phyloP scores from a whole-genome alignment of 2,797 vertebrate species.

The Pygocentrus nattereri region DNA sequence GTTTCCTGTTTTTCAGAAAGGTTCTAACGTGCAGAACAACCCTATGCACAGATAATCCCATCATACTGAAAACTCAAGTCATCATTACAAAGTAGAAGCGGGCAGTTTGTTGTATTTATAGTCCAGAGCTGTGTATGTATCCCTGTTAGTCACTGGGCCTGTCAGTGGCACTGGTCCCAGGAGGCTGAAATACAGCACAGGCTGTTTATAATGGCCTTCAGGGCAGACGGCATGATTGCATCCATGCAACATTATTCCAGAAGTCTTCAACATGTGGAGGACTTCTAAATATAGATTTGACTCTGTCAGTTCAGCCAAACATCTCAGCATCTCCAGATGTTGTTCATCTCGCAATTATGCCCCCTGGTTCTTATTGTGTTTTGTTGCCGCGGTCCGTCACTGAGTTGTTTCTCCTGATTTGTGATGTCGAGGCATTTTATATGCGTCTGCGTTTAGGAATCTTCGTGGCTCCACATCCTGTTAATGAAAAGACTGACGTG shows the following conservation, averaged over 20 bases:
- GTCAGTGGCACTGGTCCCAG: conserved; percentile 64
- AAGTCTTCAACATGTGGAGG: conserved; percentile 60
- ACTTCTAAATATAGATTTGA: conserved; percentile 74
- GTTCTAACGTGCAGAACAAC: not conserved
- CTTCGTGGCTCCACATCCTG: not conserved
- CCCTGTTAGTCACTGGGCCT: conserved; percentile 63
- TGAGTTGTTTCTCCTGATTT: conserved; percentile 42
- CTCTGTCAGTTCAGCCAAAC: conserved; percentile 63
- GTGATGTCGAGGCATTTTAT: conserved; percentile 17
- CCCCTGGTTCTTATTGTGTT: conserved; percentile 14
- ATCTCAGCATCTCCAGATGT: conserved; percentile 74
- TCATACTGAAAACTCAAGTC: conserved; percentile 14
- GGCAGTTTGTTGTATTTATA: conserved; percentile 15
- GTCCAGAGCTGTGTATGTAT: conserved; percentile 29
- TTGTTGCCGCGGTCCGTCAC: conserved; percentile 48
- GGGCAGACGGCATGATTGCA: conserved; percentile 52
- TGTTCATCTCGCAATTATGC: conserved; percentile 15
- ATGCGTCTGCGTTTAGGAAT: not conserved
- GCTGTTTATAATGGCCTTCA: conserved; percentile 43
- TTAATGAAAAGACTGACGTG: not conserved
- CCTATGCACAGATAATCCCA: conserved; percentile 25
- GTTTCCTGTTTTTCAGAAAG: not conserved
- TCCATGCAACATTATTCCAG: conserved; percentile 62
- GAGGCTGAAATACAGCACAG: conserved; percentile 52
- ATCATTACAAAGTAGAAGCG: not conserved